A percentile compares a stretch with the other conserved stretches of the same genome.
phyloP scores from a whole-genome alignment of 2,888 invertebrate genomes.

The Lasius fuliginosus region DNA sequence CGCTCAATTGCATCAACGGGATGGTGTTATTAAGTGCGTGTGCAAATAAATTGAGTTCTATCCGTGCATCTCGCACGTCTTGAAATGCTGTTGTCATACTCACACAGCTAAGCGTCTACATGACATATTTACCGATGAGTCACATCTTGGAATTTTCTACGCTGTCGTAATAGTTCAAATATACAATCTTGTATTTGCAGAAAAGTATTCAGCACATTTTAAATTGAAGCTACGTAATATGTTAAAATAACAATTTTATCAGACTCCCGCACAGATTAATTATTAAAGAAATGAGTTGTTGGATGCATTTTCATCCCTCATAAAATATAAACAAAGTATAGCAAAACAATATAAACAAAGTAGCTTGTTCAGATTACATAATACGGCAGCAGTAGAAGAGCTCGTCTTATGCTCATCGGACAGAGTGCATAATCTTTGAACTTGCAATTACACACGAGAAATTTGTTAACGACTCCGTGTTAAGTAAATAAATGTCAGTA shows the following conservation, averaged over 20 bases:
- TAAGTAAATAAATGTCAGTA: conserved; percentile 62
- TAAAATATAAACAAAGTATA: conserved; percentile 13
- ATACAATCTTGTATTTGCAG: neutral
- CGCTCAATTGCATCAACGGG: conserved; percentile 13
- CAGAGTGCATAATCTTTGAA: conserved; percentile 31
- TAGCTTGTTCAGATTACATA: conserved; percentile 43
- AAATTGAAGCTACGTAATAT: neutral
- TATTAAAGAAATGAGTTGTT: neutral
- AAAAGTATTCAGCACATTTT: conserved; percentile 25
- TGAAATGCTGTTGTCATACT: neutral
- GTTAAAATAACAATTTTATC: conserved; percentile 6
- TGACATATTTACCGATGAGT: neutral
- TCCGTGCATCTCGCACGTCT: conserved; percentile 4
- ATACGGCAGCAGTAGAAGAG: neutral
- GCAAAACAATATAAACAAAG: neutral
- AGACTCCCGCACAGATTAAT: neutral
- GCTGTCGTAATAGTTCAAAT: conserved; percentile 25
- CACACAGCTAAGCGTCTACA: neutral
- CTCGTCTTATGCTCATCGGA: conserved; percentile 11
- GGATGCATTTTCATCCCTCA: neutral
- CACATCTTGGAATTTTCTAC: conserved; percentile 30
- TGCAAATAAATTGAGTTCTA: conserved; percentile 38
- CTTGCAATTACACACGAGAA: conserved; percentile 56
- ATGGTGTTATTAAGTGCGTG: conserved; percentile 33
- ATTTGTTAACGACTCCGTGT: conserved; percentile 66